These are phyloP conservation scores for Dusona sp. DNA, from an alignment of 2,888 invertebrate genomes.

Conservation along the genomic window DNA sequence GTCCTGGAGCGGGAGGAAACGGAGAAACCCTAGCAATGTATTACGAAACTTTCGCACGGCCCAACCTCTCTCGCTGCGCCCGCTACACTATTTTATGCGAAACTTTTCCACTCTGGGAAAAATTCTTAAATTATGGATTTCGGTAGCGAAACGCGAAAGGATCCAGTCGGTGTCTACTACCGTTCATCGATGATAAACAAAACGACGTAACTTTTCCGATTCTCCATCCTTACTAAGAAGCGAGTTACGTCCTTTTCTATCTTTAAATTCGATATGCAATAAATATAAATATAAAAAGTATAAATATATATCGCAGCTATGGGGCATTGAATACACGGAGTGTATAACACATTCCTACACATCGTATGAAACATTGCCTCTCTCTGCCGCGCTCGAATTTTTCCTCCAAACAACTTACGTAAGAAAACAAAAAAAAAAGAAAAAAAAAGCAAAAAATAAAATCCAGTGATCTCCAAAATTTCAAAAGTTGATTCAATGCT, in stretches of 20 bases:
- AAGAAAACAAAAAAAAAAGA: neutral
- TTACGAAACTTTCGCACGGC: constrained; percentile 80
- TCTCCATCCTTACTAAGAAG: neutral
- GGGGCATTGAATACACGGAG: constrained; percentile 12
- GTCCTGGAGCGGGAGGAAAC: constrained; percentile 70
- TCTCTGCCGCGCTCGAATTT: constrained; percentile 23
- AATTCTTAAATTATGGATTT: constrained; percentile 84
- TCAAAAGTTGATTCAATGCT: neutral
- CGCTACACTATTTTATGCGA: constrained; percentile 79
- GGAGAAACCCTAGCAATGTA: constrained; percentile 81
- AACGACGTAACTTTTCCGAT: neutral
- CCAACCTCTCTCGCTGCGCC: constrained; percentile 44
- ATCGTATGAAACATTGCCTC: constrained; percentile 18
- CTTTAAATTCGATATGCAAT: neutral
- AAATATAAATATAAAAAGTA: neutral
- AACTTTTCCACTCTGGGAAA: constrained; percentile 82
- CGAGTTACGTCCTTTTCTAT: neutral
- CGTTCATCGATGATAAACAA: neutral
- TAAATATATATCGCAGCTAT: neutral
- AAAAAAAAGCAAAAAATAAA: neutral
- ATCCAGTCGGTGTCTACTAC: neutral
- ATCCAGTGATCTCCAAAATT: neutral
- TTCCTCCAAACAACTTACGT: constrained; percentile 14
- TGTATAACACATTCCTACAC: constrained; percentile 49
- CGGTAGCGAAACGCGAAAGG: constrained; percentile 72